phyloP scores from a whole-genome alignment of 2,888 invertebrate genomes.

The Gymnoscelis rufifasciata region DNA sequence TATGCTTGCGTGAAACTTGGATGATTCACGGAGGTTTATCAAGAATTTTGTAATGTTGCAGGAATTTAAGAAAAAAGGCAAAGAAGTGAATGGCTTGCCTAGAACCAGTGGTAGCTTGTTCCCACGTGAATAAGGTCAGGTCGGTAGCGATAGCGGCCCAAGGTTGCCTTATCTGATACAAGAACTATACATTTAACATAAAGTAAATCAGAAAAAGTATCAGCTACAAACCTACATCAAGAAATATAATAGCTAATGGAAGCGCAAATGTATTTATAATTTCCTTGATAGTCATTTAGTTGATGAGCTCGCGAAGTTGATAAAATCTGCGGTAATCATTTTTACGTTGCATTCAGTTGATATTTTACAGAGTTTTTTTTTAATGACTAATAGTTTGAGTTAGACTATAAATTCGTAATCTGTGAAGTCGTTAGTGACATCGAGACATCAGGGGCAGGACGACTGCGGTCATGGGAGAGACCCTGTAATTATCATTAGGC shows the following conservation, averaged over 20 bases:
- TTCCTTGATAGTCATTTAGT: background rate
- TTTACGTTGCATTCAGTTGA: background rate
- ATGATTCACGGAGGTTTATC: background rate
- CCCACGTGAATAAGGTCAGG: constrained; percentile 28
- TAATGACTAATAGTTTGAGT: background rate
- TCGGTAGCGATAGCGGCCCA: constrained; percentile 42
- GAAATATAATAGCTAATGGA: too few relatives aligned
- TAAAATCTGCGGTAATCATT: constrained; percentile 1
- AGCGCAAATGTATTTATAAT: constrained; percentile 1
- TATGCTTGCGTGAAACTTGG: too few relatives aligned
- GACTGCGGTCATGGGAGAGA: constrained; percentile 35
- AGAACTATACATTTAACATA: background rate
- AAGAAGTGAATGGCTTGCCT: background rate
- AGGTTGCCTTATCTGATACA: constrained; percentile 33
- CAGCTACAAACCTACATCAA: too few relatives aligned
- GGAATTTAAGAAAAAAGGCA: background rate
- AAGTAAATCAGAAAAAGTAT: too few relatives aligned
- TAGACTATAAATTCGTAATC: constrained; percentile 7
- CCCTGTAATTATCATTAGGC: constrained; percentile 38
- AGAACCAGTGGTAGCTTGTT: background rate
- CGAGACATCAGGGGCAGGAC: constrained; percentile 31
- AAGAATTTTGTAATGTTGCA: background rate
- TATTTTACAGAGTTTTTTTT: background rate
- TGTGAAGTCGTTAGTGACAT: constrained; percentile 18
- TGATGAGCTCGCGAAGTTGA: background rate